Conservation (phyloP, 2,888 invertebrate genomes). For the Tinea trinotella region DNA sequence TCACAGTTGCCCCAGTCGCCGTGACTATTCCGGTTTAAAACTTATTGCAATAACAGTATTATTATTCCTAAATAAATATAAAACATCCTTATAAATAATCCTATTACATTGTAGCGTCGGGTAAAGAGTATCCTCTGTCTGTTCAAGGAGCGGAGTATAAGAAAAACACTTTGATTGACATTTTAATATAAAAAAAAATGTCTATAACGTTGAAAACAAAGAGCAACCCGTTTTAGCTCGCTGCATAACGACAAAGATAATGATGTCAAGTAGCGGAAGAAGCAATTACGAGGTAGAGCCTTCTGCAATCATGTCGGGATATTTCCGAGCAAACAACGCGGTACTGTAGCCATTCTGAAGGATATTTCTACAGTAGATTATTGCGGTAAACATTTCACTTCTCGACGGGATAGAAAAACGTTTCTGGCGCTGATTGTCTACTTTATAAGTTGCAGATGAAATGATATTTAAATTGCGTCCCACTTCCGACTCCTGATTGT, state of each 20-base stretch:
- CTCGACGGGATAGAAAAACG: slow-evolving; percentile 25
- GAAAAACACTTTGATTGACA: slow-evolving; percentile 7
- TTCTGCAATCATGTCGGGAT: slow-evolving; percentile 46
- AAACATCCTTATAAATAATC: too few relatives aligned
- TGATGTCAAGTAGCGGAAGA: slow-evolving; percentile 62
- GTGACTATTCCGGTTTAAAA: too few relatives aligned
- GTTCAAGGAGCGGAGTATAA: not conserved
- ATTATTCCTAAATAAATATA: too few relatives aligned
- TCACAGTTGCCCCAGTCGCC: too few relatives aligned
- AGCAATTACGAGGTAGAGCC: slow-evolving; percentile 55
- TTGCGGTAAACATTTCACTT: slow-evolving; percentile 30
- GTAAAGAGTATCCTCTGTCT: not conserved
- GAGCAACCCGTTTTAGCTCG: slow-evolving; percentile 36
- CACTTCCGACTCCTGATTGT: not conserved
- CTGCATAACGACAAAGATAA: slow-evolving; percentile 62
- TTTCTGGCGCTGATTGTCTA: slow-evolving; percentile 21
- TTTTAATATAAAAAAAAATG: slow-evolving; percentile 1
- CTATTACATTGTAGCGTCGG: not conserved
- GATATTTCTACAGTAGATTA: slow-evolving; percentile 40
- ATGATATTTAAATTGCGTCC: slow-evolving; percentile 10
- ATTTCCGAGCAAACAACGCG: slow-evolving; percentile 39
- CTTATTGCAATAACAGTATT: too few relatives aligned
- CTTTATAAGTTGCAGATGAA: slow-evolving; percentile 11
- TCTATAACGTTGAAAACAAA: slow-evolving; percentile 1
- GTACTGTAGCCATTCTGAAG: slow-evolving; percentile 33